Percentiles rank a stretch among this genome's conserved stretches.
phyloP scores from a whole-genome alignment of 1,140 invertebrate genomes.

The Apolygus lucorum region DNA sequence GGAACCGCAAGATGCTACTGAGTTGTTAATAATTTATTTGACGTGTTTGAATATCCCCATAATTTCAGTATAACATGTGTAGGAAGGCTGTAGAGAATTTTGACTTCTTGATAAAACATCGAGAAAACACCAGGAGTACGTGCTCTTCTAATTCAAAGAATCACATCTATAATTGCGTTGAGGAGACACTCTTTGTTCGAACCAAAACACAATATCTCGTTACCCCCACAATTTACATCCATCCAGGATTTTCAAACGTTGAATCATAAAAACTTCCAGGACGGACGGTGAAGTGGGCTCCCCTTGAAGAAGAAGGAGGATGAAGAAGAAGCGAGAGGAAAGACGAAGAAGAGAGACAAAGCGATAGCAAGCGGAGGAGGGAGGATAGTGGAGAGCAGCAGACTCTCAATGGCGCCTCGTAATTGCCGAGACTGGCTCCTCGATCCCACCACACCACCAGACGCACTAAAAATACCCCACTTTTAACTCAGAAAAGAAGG shows the following conservation, averaged over 20 bases:
- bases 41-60: too few species aligned
- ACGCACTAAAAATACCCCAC: not conserved
- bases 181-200: not conserved
- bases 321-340: not conserved
- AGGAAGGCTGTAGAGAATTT: too few species aligned
- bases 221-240: not conserved
- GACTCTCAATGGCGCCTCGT: not conserved
- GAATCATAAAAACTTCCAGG: not conserved
- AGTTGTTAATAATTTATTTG: too few species aligned
- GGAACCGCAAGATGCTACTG: too few species aligned
- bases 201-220: not conserved
- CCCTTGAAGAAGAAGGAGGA: not conserved
- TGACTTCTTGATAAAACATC: too few species aligned
- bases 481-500: too few species aligned
- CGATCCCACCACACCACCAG: not conserved
- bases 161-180: too few species aligned
- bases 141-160: too few species aligned
- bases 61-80: too few species aligned
- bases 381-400: not conserved
- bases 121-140: too few species aligned
- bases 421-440: not conserved
- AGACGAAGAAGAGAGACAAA: not conserved
- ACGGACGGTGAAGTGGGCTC: not conserved
- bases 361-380: not conserved
- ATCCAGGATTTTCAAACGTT: not conserved